phyloP scores from a whole-genome alignment of 1,140 invertebrate genomes.

The Trachymyrmex septentrionalis region DNA sequence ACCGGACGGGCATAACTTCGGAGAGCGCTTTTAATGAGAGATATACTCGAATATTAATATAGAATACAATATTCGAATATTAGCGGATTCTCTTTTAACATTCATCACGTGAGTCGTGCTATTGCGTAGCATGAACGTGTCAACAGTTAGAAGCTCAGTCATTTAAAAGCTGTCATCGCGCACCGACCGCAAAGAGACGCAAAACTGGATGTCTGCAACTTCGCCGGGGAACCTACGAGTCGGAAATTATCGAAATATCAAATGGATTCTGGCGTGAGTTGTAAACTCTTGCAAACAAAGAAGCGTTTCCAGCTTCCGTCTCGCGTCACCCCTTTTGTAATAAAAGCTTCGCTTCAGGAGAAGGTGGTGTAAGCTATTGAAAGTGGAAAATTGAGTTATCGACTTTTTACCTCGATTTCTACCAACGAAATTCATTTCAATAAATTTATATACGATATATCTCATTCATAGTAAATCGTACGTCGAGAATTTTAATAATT shows the following conservation, averaged over 20 bases:
- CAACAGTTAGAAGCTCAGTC: not conserved
- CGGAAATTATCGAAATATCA: slow-evolving; percentile 63
- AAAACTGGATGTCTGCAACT: not conserved
- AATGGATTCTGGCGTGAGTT: slow-evolving; percentile 48
- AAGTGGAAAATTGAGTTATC: slow-evolving; percentile 58
- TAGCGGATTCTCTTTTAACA: not conserved
- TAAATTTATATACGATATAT: slow-evolving; percentile 20
- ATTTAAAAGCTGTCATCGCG: slow-evolving; percentile 32
- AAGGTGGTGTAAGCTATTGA: slow-evolving; percentile 43
- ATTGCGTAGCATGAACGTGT: not conserved
- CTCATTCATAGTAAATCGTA: not conserved
- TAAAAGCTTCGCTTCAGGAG: slow-evolving; percentile 10
- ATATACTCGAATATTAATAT: not conserved
- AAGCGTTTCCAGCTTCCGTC: slow-evolving; percentile 51
- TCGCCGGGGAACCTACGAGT: slow-evolving; percentile 9
- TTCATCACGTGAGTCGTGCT: not conserved
- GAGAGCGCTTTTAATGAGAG: not conserved
- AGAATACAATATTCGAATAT: not conserved
- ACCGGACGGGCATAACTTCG: not conserved
- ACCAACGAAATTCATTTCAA: slow-evolving; percentile 49
- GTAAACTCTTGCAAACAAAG: slow-evolving; percentile 60
- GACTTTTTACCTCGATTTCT: slow-evolving; percentile 28
- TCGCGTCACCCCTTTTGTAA: slow-evolving; percentile 17
- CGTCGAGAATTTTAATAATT: slow-evolving; percentile 12
- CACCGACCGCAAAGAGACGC: not conserved